phyloP scores from a whole-genome alignment of 2,888 invertebrate genomes.

The Hypomecis punctinalis region DNA sequence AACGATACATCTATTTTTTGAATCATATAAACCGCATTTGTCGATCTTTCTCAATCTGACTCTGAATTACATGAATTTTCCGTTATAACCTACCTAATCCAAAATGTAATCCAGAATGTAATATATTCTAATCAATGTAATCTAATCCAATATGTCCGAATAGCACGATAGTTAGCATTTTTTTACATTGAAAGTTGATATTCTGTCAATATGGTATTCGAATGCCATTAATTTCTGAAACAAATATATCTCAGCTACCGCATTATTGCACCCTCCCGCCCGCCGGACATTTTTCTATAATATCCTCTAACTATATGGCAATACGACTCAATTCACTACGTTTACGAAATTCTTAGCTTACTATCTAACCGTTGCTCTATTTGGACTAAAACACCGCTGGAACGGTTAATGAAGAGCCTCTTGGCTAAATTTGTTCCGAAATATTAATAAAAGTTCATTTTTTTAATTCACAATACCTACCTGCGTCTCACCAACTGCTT shows the following conservation, averaged over 20 bases:
- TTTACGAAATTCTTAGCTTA: conserved; percentile 74
- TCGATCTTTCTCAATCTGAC: too few species aligned
- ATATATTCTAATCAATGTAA: too few species aligned
- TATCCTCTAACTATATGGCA: conserved; percentile 79
- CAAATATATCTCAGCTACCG: conserved; percentile 36
- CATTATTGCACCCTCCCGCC: conserved; percentile 81
- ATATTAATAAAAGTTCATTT: neutral
- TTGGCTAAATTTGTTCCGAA: conserved; percentile 4
- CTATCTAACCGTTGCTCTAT: conserved; percentile 71
- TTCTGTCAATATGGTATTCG: neutral
- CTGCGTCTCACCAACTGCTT: too few species aligned
- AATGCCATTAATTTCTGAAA: conserved; percentile 4
- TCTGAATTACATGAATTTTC: too few species aligned
- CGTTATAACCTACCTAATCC: too few species aligned
- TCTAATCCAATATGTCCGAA: too few species aligned
- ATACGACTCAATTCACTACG: conserved; percentile 76
- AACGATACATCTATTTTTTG: too few species aligned
- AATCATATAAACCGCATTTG: too few species aligned
- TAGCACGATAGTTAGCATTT: too few species aligned
- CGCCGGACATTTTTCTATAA: conserved; percentile 69
- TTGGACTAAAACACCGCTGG: conserved; percentile 70
- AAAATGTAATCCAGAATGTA: too few species aligned
- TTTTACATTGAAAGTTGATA: neutral
- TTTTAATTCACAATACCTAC: too few species aligned
- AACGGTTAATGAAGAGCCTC: conserved; percentile 27